A percentile compares a stretch with the other conserved stretches of the same genome.
Evolutionary conservation across 2,113 vertebrate genomes (phyloP).

Genomic region (Hemichromis elongatus): DNA sequence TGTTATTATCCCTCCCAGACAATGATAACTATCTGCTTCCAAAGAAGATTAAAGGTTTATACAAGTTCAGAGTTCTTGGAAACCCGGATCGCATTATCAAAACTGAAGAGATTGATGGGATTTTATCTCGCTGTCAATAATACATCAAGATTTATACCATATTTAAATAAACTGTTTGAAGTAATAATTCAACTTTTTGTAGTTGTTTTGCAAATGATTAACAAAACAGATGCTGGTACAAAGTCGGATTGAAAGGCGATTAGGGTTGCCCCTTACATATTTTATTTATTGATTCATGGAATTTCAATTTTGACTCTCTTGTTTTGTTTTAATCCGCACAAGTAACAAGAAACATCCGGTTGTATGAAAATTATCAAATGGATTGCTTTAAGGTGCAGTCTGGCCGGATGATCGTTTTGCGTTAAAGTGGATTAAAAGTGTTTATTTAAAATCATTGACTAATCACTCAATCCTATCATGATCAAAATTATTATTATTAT

Average conservation of each 20-base stretch:
- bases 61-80: constrained; percentile 66
- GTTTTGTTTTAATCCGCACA: constrained; percentile 84
- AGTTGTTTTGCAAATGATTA: constrained; percentile 83
- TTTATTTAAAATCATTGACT: constrained; percentile 21
- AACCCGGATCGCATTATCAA: constrained; percentile 64
- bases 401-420: constrained; percentile 20
- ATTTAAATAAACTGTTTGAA: constrained; percentile 62
- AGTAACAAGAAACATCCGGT: constrained; percentile 78
- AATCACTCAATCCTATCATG: neutral
- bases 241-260: constrained; percentile 80
- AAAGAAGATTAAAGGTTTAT: constrained; percentile 78
- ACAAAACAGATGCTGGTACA: constrained; percentile 80
- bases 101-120: constrained; percentile 61
- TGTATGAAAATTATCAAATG: constrained; percentile 45
- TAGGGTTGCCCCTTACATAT: constrained; percentile 80
- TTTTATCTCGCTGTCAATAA: constrained; percentile 67
- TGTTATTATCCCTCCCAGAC: constrained; percentile 69
- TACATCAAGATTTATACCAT: constrained; percentile 45
- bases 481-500: neutral
- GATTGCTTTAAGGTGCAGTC: constrained; percentile 13
- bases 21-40: constrained; percentile 73
- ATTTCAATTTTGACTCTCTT: constrained; percentile 84
- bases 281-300: constrained; percentile 88
- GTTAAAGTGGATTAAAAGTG: constrained; percentile 20
- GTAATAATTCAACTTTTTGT: constrained; percentile 69